Conservation (phyloP, 1,140 invertebrate genomes). For the Zaprionus taronus region DNA sequence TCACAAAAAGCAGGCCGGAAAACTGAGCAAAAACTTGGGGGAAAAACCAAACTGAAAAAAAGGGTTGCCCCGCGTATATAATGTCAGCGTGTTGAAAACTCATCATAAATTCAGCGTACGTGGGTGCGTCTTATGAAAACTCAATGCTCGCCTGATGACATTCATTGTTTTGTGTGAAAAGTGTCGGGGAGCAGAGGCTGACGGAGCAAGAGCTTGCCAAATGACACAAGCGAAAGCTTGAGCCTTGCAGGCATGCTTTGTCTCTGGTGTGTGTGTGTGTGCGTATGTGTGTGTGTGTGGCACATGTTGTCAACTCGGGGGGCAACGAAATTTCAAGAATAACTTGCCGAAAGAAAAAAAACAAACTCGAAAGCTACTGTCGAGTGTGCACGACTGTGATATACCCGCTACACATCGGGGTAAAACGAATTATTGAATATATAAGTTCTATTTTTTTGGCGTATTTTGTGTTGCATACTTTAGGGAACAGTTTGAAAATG, state of each 20-base stretch:
- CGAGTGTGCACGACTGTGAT: no score
- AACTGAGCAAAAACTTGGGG: neutral
- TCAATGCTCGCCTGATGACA: slow-evolving; percentile 75
- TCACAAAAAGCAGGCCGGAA: slow-evolving; percentile 1
- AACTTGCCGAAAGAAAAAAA: slow-evolving; percentile 44
- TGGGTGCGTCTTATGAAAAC: slow-evolving; percentile 75
- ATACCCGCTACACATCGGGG: no score
- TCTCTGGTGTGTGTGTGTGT: neutral
- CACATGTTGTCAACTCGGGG: slow-evolving; percentile 26
- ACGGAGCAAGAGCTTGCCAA: slow-evolving; percentile 36
- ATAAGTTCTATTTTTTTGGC: no score
- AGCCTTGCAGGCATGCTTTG: slow-evolving; percentile 23
- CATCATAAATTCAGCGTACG: slow-evolving; percentile 75
- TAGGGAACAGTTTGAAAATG: no score
- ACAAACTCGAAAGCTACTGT: neutral
- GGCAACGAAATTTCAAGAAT: slow-evolving; percentile 49
- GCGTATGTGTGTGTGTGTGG: neutral
- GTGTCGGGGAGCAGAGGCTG: neutral
- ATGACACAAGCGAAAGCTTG: slow-evolving; percentile 42
- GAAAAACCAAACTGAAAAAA: slow-evolving; percentile 12
- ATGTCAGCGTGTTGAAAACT: slow-evolving; percentile 51
- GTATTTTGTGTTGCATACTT: no score
- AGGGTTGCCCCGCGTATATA: slow-evolving; percentile 22
- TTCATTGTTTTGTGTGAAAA: slow-evolving; percentile 77
- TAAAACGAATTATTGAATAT: no score